Percentiles rank a stretch among this genome's conserved stretches.
Evolutionary conservation across 2,888 invertebrate species (phyloP).

Genomic region (Chrysolina oricalcia): DNA sequence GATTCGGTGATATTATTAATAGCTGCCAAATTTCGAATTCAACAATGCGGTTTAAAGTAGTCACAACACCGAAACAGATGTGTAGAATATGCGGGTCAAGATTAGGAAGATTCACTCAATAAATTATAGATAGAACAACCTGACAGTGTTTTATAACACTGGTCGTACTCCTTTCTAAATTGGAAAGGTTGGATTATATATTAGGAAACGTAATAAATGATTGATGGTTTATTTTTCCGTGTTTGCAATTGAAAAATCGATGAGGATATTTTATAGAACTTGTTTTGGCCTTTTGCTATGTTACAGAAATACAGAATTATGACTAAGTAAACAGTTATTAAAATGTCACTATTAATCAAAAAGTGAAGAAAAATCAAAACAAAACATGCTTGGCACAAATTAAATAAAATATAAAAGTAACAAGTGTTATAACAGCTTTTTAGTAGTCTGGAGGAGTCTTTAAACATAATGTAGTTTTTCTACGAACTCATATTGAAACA

Average conservation of each 20-base stretch:
- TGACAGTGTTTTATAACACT: not conserved
- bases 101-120: not conserved
- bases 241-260: not conserved
- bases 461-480: too few relatives aligned
- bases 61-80: slow-evolving; percentile 7
- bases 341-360: too few relatives aligned
- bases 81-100: slow-evolving; percentile 1
- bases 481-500: too few relatives aligned
- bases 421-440: too few relatives aligned
- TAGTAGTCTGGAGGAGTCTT: too few relatives aligned
- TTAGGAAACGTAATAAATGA: not conserved
- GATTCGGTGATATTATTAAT: slow-evolving; percentile 14
- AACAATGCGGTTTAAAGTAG: not conserved
- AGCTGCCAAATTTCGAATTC: slow-evolving; percentile 13
- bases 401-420: too few relatives aligned
- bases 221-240: not conserved
- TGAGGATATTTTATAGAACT: too few relatives aligned
- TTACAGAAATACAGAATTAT: too few relatives aligned
- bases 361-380: too few relatives aligned
- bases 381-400: not conserved
- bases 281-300: too few relatives aligned
- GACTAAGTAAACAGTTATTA: too few relatives aligned
- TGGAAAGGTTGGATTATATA: not conserved
- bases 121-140: not conserved
- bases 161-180: slow-evolving; percentile 1